Base-by-base conservation (phyloP, 2,113 vertebrate genomes). In the Lepus europaeus region DNA sequence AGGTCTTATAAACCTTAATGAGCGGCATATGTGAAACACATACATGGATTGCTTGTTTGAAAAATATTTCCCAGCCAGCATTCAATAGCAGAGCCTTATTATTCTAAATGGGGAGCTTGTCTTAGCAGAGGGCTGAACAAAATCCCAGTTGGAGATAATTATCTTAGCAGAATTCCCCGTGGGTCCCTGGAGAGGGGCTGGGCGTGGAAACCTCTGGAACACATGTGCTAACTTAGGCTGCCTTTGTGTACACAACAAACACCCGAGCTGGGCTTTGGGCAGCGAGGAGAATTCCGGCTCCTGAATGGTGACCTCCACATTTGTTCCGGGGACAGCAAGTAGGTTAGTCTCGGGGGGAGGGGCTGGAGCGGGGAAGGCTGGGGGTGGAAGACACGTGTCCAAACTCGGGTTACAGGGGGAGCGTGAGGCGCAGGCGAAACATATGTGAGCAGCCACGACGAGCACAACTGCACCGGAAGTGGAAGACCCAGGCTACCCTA, bases 1-100 rank as follows among this genome's bases (percentile, higher is more conserved):
- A 98, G 95, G 96, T 97, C 97, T 97, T 97, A 97, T 97, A 98
- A 98, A 98, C 97, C 94, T 97, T 98, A 98, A 98, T 84, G 98
- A 98, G 97, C 80, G 95, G 96, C 98, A 98, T 97, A 97, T 98
- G 98, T 97, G 96, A 95, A 98, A 97, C 95, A 93, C 96, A 97
- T 92, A 97, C 94, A 87, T 79, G 96, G 77, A 83, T 93, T 96
- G 97, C 84, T 97, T 95, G 93, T 98, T 97, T 97, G 95, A 97
- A 98, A 98, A 98, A 96, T 98, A 96, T 97, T 97, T 98, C 87
- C 93, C 97, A 79, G 96, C 89, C 68, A 94, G 87, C 95, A 96
- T 91, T 81, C 95, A 92, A 95, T 76, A 61, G 22, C 91, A 88
- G 22, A 88, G 93, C 79, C 92, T 97, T 98, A 92, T 97, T 98